Percentiles rank a stretch among this genome's conserved stretches.
phyloP scores from a whole-genome alignment of 2,888 invertebrate genomes.

The Tetragnatha montana region DNA sequence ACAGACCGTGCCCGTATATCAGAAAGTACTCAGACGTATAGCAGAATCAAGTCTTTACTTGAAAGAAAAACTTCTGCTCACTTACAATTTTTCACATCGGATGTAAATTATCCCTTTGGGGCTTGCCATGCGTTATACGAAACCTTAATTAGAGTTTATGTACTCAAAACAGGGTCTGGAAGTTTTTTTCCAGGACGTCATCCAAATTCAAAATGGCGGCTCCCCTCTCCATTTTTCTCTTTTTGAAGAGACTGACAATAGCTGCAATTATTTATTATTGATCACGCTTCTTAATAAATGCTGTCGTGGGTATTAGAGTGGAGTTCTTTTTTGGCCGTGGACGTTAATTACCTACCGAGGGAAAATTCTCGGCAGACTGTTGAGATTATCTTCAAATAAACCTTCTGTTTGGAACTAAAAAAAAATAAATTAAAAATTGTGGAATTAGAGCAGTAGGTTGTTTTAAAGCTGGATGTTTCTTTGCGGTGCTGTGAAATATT shows the following conservation, averaged over 20 bases:
- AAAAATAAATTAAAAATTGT: no score
- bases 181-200: not conserved
- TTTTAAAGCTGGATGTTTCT: no score
- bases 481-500: no score
- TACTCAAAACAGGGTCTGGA: not conserved
- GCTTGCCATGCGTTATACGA: not conserved
- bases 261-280: not conserved
- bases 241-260: not conserved
- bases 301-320: not conserved
- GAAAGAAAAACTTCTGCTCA: not conserved
- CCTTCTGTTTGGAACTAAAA: not conserved
- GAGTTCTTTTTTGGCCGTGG: not conserved
- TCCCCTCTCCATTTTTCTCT: not conserved
- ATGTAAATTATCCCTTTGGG: not conserved
- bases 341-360: not conserved
- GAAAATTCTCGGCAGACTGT: not conserved
- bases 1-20: no score
- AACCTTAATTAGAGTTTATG: constrained; percentile 1
- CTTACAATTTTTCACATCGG: not conserved
- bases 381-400: not conserved
- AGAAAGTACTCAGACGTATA: no score
- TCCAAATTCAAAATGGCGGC: not conserved
- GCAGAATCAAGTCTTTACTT: no score
- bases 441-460: no score
- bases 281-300: not conserved